Percentiles rank a stretch among this genome's conserved stretches.
These are phyloP conservation scores for Halictus ligatus DNA, from an alignment of 2,888 invertebrate genomes.

Conservation along the genomic window DNA sequence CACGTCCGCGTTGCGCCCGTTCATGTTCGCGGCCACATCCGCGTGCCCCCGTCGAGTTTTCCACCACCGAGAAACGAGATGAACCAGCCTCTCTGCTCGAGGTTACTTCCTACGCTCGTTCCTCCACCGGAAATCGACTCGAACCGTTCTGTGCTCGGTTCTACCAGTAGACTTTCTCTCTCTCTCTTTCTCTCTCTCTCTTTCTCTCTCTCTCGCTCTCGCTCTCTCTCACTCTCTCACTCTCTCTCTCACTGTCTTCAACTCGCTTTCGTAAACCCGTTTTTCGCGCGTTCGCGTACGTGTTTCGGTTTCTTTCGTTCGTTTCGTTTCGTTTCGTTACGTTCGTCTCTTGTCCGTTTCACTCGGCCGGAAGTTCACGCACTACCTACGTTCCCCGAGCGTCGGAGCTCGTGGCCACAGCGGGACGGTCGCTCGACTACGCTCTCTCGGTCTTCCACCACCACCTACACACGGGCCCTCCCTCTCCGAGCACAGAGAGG, in stretches of 20 bases:
- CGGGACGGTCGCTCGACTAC: slow-evolving; percentile 84
- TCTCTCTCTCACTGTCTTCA: not conserved
- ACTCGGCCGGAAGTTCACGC: slow-evolving; percentile 78
- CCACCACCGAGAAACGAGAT: not conserved
- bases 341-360: slow-evolving; percentile 69
- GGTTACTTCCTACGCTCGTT: not conserved
- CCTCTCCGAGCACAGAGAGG: slow-evolving; percentile 11
- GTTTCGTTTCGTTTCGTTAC: slow-evolving; percentile 26
- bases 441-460: slow-evolving; percentile 79
- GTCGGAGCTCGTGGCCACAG: slow-evolving; percentile 83
- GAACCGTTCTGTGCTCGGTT: not conserved
- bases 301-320: not conserved
- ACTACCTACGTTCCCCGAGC: slow-evolving; percentile 80
- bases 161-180: not conserved
- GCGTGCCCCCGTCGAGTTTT: not conserved
- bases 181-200: not conserved
- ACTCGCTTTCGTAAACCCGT: not conserved
- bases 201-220: too few relatives aligned
- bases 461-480: slow-evolving; percentile 62
- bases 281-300: not conserved
- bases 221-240: not conserved
- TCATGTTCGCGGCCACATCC: not conserved
- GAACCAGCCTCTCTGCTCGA: not conserved
- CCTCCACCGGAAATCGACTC: not conserved
- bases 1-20: slow-evolving; percentile 11